Conservation (phyloP, 2,888 invertebrate species). For the Sarcophaga subvicina region DNA sequence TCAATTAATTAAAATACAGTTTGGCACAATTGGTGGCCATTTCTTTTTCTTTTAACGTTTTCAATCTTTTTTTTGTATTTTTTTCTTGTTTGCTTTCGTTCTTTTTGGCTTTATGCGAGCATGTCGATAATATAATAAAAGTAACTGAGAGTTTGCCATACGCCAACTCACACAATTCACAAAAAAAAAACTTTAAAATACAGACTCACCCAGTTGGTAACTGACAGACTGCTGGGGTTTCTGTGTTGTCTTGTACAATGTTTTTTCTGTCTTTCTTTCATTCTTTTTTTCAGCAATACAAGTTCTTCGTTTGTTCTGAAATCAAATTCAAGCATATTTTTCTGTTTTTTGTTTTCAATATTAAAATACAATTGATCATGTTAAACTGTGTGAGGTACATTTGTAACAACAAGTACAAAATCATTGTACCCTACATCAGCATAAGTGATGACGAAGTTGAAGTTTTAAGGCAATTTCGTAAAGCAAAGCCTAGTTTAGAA, state of each 20-base stretch:
- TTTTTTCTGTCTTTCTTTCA: not conserved
- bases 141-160: conserved; percentile 33
- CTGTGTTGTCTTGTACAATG: conserved; percentile 4
- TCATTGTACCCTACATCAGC: not conserved
- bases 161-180: conserved; percentile 51
- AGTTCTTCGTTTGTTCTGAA: conserved; percentile 43
- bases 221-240: conserved; percentile 63
- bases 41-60: conserved; percentile 27
- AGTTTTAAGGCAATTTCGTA: too few relatives aligned
- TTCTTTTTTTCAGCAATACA: conserved; percentile 1
- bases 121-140: conserved; percentile 41
- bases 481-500: too few relatives aligned
- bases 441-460: too few relatives aligned
- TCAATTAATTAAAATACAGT: conserved; percentile 67
- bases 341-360: conserved; percentile 19
- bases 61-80: not conserved
- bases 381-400: conserved; percentile 60
- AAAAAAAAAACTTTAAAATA: conserved; percentile 7
- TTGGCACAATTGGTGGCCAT: conserved; percentile 68
- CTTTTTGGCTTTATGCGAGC: not conserved
- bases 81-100: not conserved
- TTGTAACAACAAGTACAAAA: conserved; percentile 50
- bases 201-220: conserved; percentile 59
- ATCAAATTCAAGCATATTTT: conserved; percentile 22
- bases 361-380: conserved; percentile 61